phyloP scores from a whole-genome alignment of 2,797 vertebrate species.

The Lepilemur septentrionalis region DNA sequence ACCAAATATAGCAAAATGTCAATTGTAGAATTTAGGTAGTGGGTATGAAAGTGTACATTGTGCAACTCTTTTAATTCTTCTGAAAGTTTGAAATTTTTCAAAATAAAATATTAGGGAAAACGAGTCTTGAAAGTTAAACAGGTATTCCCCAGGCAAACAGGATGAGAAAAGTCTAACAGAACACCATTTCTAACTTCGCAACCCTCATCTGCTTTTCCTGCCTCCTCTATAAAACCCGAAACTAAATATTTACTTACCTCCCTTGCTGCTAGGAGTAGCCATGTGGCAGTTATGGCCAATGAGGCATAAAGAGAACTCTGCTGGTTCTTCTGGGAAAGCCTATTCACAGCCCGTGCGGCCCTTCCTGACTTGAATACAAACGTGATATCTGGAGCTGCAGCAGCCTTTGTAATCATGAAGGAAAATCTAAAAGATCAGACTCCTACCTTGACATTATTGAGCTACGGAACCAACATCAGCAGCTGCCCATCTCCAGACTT shows the following conservation, averaged over 20 bases:
- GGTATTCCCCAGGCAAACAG: neutral
- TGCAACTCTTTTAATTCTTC: neutral
- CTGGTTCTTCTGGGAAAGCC: neutral
- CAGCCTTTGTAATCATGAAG: neutral
- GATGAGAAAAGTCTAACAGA: neutral
- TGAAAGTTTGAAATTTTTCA: neutral
- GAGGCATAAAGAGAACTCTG: neutral
- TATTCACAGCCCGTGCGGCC: neutral
- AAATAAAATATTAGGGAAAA: neutral
- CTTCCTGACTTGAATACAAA: neutral
- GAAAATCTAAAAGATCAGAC: neutral
- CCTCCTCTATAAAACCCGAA: neutral
- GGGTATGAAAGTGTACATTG: neutral
- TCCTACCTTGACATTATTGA: neutral
- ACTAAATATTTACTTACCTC: neutral
- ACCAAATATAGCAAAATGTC: neutral
- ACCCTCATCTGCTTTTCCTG: neutral
- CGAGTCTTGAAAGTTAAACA: neutral
- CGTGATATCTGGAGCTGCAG: neutral
- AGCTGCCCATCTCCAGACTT: neutral
- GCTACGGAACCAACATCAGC: neutral
- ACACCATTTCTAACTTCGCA: neutral
- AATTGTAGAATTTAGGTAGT: neutral
- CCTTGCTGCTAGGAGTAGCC: neutral
- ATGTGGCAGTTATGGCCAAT: neutral